phyloP scores from a whole-genome alignment of 2,888 invertebrate species.

The Lasioglossum oenotherae region DNA sequence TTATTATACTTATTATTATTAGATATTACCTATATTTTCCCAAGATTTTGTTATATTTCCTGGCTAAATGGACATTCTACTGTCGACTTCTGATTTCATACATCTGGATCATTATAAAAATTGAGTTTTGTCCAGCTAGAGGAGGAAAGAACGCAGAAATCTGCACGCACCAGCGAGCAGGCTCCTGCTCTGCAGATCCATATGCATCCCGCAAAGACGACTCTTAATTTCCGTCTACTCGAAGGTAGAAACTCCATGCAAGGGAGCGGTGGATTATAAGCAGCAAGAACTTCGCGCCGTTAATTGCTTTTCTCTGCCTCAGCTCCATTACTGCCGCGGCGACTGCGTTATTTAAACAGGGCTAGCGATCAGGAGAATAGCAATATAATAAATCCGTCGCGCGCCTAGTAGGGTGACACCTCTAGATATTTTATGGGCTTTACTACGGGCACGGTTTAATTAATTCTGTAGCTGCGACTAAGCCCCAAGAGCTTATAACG shows the following conservation, averaged over 20 bases:
- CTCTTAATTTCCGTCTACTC: neutral
- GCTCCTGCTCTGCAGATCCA: neutral
- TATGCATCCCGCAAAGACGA: neutral
- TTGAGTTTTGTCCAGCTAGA: too few species aligned
- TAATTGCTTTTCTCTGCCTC: slow-evolving; percentile 31
- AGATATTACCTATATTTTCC: too few species aligned
- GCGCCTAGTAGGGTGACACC: slow-evolving; percentile 39
- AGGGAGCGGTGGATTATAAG: slow-evolving; percentile 21
- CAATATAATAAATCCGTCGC: slow-evolving; percentile 40
- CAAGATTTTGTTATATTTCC: too few species aligned
- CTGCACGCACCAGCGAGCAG: neutral
- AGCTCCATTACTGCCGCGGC: neutral
- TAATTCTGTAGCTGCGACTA: slow-evolving; percentile 73
- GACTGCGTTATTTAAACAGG: slow-evolving; percentile 16
- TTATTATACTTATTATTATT: too few species aligned
- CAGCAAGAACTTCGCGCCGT: slow-evolving; percentile 16
- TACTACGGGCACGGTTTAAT: slow-evolving; percentile 70
- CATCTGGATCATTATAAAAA: too few species aligned
- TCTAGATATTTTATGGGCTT: slow-evolving; percentile 68
- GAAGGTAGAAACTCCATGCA: neutral
- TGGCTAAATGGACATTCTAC: too few species aligned
- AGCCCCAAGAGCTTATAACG: slow-evolving; percentile 73
- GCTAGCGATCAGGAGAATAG: slow-evolving; percentile 29
- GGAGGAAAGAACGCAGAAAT: neutral
- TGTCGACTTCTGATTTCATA: too few species aligned